Conservation (phyloP, 2,797 vertebrate species). For the Carapus acus region DNA sequence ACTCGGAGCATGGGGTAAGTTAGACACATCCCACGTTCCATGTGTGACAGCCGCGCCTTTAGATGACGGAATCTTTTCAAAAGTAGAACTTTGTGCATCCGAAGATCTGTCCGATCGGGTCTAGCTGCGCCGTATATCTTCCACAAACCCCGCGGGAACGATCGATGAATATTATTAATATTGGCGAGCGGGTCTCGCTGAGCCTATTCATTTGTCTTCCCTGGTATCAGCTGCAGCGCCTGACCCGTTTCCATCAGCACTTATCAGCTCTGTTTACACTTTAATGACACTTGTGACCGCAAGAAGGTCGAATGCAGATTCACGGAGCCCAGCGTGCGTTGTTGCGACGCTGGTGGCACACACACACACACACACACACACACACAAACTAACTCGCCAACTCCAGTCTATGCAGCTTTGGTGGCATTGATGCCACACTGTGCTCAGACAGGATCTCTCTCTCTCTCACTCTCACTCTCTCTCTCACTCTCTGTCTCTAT, state of each 20-base stretch:
- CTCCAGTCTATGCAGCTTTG: constrained; percentile 19
- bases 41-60: constrained; percentile 21
- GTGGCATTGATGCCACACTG: constrained; percentile 19
- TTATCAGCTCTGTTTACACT: constrained; percentile 5
- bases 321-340: background rate
- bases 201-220: constrained; percentile 24
- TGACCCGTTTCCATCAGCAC: constrained; percentile 27
- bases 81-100: too few species aligned
- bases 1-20: constrained; percentile 68
- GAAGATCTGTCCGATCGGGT: background rate
- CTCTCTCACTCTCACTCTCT: too few species aligned
- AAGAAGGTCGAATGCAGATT: constrained; percentile 14
- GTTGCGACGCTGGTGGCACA: background rate
- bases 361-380: background rate
- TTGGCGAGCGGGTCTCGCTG: constrained; percentile 2
- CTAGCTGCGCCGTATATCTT: background rate
- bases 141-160: background rate
- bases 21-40: constrained; percentile 1
- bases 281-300: constrained; percentile 21
- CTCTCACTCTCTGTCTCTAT: too few species aligned
- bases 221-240: background rate
- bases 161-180: background rate
- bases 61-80: constrained; percentile 8
- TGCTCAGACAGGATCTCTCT: constrained; percentile 14
- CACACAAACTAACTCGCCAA: background rate